A percentile compares a stretch with the other conserved stretches of the same genome.
phyloP scores from a whole-genome alignment of 2,113 vertebrate species.

The Rhipidura dahli region DNA sequence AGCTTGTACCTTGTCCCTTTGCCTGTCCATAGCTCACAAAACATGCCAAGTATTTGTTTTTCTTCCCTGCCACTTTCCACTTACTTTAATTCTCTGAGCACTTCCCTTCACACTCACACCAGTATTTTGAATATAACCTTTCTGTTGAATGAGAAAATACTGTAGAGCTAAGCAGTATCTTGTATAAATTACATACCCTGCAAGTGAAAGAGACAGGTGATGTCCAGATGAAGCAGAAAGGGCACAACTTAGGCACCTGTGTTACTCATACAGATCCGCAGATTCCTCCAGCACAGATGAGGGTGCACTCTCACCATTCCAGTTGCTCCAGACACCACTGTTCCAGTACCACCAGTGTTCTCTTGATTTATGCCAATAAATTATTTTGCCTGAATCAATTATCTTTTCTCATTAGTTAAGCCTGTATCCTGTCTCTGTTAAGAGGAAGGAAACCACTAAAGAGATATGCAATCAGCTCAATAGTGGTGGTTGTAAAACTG shows the following conservation, averaged over 20 bases:
- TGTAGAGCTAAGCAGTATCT: conserved; percentile 51
- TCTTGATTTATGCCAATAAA: not conserved
- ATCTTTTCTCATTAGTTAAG: not conserved
- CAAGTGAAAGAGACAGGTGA: conserved; percentile 20
- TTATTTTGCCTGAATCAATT: not conserved
- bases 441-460: not conserved
- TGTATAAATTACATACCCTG: conserved; percentile 43
- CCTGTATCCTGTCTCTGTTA: not conserved
- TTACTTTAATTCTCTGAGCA: conserved; percentile 2
- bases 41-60: not conserved
- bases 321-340: not conserved
- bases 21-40: not conserved
- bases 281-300: not conserved
- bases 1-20: not conserved
- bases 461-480: not conserved
- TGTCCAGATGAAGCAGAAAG: not conserved
- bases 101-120: not conserved
- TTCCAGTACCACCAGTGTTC: not conserved
- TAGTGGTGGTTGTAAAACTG: conserved; percentile 10
- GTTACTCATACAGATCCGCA: not conserved
- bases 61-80: not conserved
- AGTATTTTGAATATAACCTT: conserved; percentile 54
- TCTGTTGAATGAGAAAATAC: conserved; percentile 39
- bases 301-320: not conserved
- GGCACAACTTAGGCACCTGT: not conserved